Conservation (phyloP, 2,113 vertebrate species). For the Nestor notabilis region DNA sequence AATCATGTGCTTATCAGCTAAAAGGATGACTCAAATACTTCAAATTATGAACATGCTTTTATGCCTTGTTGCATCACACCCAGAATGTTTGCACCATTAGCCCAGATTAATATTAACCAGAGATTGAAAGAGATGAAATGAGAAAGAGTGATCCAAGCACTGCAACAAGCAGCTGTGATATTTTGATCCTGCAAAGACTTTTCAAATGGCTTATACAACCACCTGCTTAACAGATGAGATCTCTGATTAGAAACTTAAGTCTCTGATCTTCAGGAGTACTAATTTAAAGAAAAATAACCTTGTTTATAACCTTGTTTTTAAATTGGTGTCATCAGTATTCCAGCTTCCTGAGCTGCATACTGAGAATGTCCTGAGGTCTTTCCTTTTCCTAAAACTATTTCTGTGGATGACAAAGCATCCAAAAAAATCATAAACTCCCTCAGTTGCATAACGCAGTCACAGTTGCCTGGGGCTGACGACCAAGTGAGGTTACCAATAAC, state of each 20-base stretch:
- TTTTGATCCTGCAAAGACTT: conserved; percentile 14
- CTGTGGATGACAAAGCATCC: neutral
- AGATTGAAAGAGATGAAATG: neutral
- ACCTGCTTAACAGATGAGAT: conserved; percentile 33
- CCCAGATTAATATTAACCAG: neutral
- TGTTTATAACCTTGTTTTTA: neutral
- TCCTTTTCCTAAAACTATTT: neutral
- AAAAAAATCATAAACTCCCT: neutral
- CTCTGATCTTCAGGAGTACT: neutral
- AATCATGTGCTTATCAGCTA: conserved; percentile 40
- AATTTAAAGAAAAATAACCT: neutral
- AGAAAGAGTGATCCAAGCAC: neutral
- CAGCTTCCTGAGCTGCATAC: neutral
- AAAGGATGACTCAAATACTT: conserved; percentile 14
- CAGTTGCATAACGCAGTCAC: neutral
- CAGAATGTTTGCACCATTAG: conserved; percentile 39
- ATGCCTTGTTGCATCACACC: conserved; percentile 19
- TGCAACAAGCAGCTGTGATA: neutral
- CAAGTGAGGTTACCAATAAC: neutral
- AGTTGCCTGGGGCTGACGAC: neutral
- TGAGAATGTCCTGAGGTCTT: neutral
- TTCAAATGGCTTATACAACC: neutral
- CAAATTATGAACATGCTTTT: conserved; percentile 19
- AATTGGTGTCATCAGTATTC: neutral
- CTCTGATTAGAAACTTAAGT: neutral